A percentile compares a stretch with the other conserved stretches of the same genome.
These are phyloP conservation scores for Calcarius lapponicus DNA, from an alignment of 2,797 vertebrate species.

Conservation along the genomic window DNA sequence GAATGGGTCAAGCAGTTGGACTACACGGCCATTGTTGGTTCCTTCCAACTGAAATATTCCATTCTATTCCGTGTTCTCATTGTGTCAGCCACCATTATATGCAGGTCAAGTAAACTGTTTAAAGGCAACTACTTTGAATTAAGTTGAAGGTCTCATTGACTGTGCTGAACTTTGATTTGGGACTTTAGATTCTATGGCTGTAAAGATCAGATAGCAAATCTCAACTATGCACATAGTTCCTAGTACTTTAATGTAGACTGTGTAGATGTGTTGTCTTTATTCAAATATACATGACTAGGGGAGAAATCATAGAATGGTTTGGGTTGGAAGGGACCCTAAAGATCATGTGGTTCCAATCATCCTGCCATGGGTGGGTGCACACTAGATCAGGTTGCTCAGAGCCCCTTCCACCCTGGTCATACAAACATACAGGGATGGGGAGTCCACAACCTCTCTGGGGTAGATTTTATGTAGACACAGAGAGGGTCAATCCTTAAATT, in stretches of 20 bases:
- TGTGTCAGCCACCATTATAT: neutral
- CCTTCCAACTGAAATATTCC: neutral
- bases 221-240: neutral
- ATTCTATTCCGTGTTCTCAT: neutral
- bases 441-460: too few species aligned
- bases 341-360: neutral
- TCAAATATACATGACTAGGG: neutral
- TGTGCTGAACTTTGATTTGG: neutral
- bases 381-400: neutral
- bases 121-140: neutral
- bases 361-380: neutral
- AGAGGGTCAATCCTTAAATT: neutral
- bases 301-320: neutral
- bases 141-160: neutral
- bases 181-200: neutral
- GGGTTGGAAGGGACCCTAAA: neutral
- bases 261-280: neutral
- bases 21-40: neutral
- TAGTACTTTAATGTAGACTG: neutral
- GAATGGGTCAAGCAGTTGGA: neutral
- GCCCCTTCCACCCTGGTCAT: neutral
- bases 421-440: neutral
- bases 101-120: neutral
- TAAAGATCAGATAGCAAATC: neutral
- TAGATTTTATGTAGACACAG: neutral